These are phyloP conservation scores for Eupristina koningsbergeri DNA, from an alignment of 1,140 invertebrate genomes.

Conservation along the genomic window DNA sequence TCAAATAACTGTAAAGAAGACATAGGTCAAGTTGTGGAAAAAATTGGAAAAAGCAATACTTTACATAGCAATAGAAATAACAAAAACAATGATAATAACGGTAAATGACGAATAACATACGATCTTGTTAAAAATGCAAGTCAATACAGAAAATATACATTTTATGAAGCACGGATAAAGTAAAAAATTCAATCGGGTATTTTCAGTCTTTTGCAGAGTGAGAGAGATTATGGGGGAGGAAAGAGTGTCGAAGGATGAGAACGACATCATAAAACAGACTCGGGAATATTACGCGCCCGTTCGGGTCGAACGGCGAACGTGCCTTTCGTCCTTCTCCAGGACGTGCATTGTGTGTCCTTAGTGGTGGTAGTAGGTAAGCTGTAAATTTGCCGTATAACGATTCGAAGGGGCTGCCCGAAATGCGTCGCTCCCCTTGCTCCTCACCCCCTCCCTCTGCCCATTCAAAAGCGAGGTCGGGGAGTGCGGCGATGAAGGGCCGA, in stretches of 20 bases:
- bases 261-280: conserved; percentile 9
- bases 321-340: background rate
- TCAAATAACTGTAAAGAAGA: too few species aligned
- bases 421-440: conserved; percentile 43
- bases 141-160: background rate
- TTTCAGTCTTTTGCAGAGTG: background rate
- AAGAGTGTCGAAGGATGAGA: conserved; percentile 1
- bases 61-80: too few species aligned
- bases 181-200: background rate
- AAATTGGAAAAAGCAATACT: too few species aligned
- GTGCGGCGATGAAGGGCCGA: background rate
- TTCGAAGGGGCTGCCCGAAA: conserved; percentile 54
- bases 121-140: too few species aligned
- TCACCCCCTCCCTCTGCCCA: too few species aligned
- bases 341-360: background rate
- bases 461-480: too few species aligned
- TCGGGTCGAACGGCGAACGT: background rate
- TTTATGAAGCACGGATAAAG: background rate
- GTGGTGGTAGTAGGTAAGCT: conserved; percentile 54
- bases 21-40: too few species aligned
- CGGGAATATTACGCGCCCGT: conserved; percentile 14
- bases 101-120: too few species aligned
- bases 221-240: too few species aligned
- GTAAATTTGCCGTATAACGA: conserved; percentile 71
- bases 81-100: too few species aligned